These are phyloP conservation scores for silkworm (Bombyx mori) DNA, from an alignment of 1,140 invertebrate genomes.

Conservation along the genomic window ASM3026992v2 NC_085121.1:9343501-9344000, in stretches of 20 bases:
- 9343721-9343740: constrained; percentile 80
- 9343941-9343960: too few relatives aligned
- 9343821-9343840: background rate
- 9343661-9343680: constrained; percentile 94
- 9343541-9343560: constrained; percentile 93
- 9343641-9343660: constrained; percentile 85
- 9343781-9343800: constrained; percentile 79
- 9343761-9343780: constrained; percentile 83
- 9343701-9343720: constrained; percentile 82
- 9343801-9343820: constrained; percentile 73
- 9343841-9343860: background rate
- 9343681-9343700: constrained; percentile 91
- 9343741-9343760: constrained; percentile 83
- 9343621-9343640: constrained; percentile 94
- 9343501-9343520: background rate
- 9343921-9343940: too few relatives aligned
- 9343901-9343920: too few relatives aligned
- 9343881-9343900: too few relatives aligned
- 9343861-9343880: too few relatives aligned
- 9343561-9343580: constrained; percentile 85
- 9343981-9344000: too few relatives aligned
- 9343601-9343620: constrained; percentile 93
- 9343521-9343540: constrained; percentile 76
- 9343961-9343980: too few relatives aligned
- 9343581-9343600: constrained; percentile 82